Evolutionary conservation across 2,113 vertebrate genomes (phyloP).

Genomic region (Trichomycterus rosablanca): DNA sequence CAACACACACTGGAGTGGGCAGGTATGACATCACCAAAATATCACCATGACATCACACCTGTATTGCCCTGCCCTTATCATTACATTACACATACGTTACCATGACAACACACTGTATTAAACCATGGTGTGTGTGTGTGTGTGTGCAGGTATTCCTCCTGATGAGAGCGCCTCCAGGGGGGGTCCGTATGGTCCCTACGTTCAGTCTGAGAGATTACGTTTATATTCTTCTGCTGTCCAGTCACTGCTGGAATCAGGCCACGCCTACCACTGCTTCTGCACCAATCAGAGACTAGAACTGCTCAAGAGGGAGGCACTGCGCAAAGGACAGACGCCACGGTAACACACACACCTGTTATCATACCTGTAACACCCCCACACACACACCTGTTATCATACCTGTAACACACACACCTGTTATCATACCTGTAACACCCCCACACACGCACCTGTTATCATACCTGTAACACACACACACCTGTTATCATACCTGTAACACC

Average conservation of each 20-base stretch:
- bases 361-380: too few relatives aligned
- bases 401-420: too few relatives aligned
- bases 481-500: too few relatives aligned
- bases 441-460: too few relatives aligned
- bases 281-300: constrained; percentile 78
- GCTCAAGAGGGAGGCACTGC: constrained; percentile 81
- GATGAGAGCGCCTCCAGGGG: constrained; percentile 83
- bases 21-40: constrained; percentile 59
- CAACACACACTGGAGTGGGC: constrained; percentile 91
- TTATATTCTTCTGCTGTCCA: constrained; percentile 67
- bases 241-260: constrained; percentile 63
- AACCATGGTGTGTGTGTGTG: too few relatives aligned
- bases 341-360: constrained; percentile 49
- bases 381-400: too few relatives aligned
- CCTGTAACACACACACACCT: too few relatives aligned
- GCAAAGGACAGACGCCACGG: constrained; percentile 79
- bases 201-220: constrained; percentile 78
- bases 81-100: too few relatives aligned
- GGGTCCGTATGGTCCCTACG: constrained; percentile 77
- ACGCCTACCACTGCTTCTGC: constrained; percentile 90
- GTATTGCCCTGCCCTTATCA: too few relatives aligned
- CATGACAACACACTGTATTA: too few relatives aligned
- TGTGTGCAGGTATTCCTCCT: constrained; percentile 76
- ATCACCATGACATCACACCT: background rate
- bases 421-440: too few relatives aligned